phyloP scores from a whole-genome alignment of 2,888 invertebrate species.

The Lasioglossum lativentre region DNA sequence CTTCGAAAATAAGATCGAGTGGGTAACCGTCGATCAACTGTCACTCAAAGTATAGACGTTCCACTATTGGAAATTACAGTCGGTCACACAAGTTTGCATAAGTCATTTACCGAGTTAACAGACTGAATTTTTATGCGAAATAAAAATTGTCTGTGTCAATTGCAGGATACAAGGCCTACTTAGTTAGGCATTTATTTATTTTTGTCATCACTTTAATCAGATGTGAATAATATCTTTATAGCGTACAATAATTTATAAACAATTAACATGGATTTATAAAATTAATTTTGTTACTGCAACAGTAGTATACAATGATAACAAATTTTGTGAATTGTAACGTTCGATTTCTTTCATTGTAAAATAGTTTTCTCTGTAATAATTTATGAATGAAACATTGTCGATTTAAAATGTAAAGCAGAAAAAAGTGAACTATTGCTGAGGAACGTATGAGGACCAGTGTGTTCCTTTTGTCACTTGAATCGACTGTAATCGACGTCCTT shows the following conservation, averaged over 20 bases:
- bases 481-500: not conserved
- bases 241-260: too few species aligned
- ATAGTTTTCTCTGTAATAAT: not conserved
- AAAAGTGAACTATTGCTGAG: not conserved
- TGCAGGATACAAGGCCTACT: too few species aligned
- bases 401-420: not conserved
- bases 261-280: not conserved
- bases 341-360: not conserved
- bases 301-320: not conserved
- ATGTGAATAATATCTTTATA: not conserved
- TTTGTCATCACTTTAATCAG: not conserved
- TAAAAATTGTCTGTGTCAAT: not conserved
- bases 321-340: too few species aligned
- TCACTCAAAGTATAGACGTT: not conserved
- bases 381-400: too few species aligned
- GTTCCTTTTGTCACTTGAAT: not conserved
- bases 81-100: not conserved
- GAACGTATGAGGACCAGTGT: not conserved
- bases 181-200: not conserved
- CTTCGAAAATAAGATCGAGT: slow-evolving; percentile 7
- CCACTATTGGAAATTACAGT: not conserved
- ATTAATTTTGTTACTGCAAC: not conserved
- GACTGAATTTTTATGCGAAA: not conserved
- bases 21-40: slow-evolving; percentile 4
- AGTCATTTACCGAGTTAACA: not conserved